A percentile compares a stretch with the other conserved stretches of the same genome.
Evolutionary conservation across 2,113 vertebrate species (phyloP).

Genomic region (Nerophis ophidion): DNA sequence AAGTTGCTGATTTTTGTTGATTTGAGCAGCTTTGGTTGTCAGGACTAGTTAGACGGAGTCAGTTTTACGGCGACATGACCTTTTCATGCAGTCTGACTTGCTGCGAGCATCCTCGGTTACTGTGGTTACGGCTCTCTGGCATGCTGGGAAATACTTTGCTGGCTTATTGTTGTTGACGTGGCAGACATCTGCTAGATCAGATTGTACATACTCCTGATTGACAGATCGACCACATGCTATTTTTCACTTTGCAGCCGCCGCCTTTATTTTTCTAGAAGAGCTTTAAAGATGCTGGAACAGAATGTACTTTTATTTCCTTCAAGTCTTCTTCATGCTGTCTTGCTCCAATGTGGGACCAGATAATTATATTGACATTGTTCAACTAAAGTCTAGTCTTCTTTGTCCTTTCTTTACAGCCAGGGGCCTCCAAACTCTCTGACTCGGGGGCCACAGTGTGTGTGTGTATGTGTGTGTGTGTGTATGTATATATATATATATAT

Average conservation of each 20-base stretch:
- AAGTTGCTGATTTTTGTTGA: too few species aligned
- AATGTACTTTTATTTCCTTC: constrained; percentile 36
- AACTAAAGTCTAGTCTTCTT: neutral
- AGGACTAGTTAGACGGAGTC: neutral
- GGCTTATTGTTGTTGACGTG: too few species aligned
- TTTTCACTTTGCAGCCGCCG: constrained; percentile 25
- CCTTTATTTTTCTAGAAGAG: constrained; percentile 66
- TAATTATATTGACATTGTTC: constrained; percentile 12
- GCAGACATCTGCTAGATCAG: neutral
- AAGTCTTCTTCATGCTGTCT: constrained; percentile 25
- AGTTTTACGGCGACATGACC: neutral
- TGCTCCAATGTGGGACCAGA: constrained; percentile 40
- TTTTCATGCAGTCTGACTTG: too few species aligned
- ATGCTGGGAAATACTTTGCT: too few species aligned
- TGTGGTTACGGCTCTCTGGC: neutral
- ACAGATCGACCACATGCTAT: constrained; percentile 36
- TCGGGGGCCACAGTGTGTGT: too few species aligned
- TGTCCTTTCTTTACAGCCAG: too few species aligned
- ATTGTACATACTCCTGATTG: neutral
- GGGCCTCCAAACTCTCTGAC: too few species aligned
- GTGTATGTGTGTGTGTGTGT: too few species aligned
- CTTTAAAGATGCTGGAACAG: constrained; percentile 31
- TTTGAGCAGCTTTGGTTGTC: too few species aligned
- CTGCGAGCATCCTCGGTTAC: neutral
- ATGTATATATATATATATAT: too few species aligned